These are phyloP conservation scores for silkworm (Bombyx mori) DNA, from an alignment of 1,140 invertebrate species.

Conservation along the genomic window ASM3026992v2 NC_085112.1:3995501-3996000, in stretches of 20 bases:
- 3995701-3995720: constrained; percentile 54
- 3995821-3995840: constrained; percentile 52
- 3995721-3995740: constrained; percentile 64
- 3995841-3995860: constrained; percentile 23
- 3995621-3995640: constrained; percentile 53
- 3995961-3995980: too few species aligned
- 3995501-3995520: too few species aligned
- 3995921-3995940: too few species aligned
- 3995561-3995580: too few species aligned
- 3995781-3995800: constrained; percentile 70
- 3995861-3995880: too few species aligned
- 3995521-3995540: too few species aligned
- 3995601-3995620: background rate
- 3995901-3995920: too few species aligned
- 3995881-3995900: too few species aligned
- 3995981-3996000: too few species aligned
- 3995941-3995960: too few species aligned
- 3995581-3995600: too few species aligned
- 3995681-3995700: constrained; percentile 18
- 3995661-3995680: constrained; percentile 39
- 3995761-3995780: constrained; percentile 67
- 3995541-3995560: too few species aligned
- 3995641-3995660: constrained; percentile 61
- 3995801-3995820: constrained; percentile 63
- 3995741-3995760: constrained; percentile 60